Percentiles rank a stretch among this genome's conserved stretches.
Conservation (phyloP, 2,888 invertebrate species). For the Dorcus parallelipipedus region DNA sequence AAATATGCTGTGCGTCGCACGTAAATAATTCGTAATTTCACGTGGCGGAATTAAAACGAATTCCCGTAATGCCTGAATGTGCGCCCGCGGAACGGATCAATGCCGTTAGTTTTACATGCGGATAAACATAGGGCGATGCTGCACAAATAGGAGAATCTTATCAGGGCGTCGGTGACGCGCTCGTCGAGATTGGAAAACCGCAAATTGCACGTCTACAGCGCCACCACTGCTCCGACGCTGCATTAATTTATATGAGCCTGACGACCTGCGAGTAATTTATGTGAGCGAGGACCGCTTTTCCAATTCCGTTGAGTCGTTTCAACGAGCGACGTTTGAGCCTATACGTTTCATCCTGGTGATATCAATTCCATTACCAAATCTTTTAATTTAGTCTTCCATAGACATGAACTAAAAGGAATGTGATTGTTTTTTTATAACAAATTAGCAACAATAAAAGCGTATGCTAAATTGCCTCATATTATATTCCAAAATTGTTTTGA, state of each 20-base stretch:
- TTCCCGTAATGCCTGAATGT: not conserved
- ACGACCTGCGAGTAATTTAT: slow-evolving; percentile 1
- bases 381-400: too few species aligned
- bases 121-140: not conserved
- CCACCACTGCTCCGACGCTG: not conserved
- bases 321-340: too few species aligned
- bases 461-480: too few species aligned
- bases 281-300: not conserved
- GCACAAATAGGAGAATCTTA: slow-evolving; percentile 9
- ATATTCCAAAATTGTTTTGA: too few species aligned
- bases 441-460: too few species aligned
- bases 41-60: not conserved
- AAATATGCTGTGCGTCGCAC: too few species aligned
- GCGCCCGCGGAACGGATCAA: not conserved
- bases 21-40: not conserved
- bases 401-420: too few species aligned
- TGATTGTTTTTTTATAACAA: too few species aligned
- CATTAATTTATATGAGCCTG: slow-evolving; percentile 7
- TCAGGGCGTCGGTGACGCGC: slow-evolving; percentile 8
- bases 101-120: not conserved
- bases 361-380: too few species aligned
- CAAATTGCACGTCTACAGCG: slow-evolving; percentile 1
- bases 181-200: slow-evolving; percentile 6
- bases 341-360: too few species aligned
- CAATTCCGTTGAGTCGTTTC: not conserved